Percentiles rank a stretch among this genome's conserved stretches.
phyloP scores from a whole-genome alignment of 2,113 vertebrate genomes.

The Chaenocephalus aceratus region DNA sequence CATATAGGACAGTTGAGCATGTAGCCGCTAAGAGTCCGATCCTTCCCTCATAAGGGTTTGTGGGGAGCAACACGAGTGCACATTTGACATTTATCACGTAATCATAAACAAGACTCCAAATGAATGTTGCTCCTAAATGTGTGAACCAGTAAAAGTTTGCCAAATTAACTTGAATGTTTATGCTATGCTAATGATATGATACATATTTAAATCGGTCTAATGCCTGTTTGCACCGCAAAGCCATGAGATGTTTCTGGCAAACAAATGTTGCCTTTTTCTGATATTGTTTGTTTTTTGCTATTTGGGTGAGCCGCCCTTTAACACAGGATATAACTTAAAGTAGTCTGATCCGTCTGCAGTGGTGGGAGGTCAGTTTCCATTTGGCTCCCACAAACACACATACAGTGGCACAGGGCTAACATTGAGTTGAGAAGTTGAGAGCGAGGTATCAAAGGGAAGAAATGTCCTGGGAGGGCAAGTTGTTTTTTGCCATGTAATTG shows the following conservation, averaged over 20 bases:
- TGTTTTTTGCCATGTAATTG: constrained; percentile 70
- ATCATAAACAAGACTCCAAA: constrained; percentile 9
- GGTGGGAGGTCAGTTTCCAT: constrained; percentile 50
- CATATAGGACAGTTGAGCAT: background rate
- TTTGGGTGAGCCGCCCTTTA: constrained; percentile 18
- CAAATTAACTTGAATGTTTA: background rate
- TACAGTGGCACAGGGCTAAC: constrained; percentile 59
- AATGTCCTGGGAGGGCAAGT: constrained; percentile 65
- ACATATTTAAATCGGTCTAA: background rate
- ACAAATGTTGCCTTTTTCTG: background rate
- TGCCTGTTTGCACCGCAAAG: background rate
- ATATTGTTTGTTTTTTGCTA: background rate
- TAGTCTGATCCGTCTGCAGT: constrained; percentile 37
- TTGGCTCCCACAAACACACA: constrained; percentile 37
- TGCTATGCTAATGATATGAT: background rate
- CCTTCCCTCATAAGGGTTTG: background rate
- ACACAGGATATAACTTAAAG: constrained; percentile 21
- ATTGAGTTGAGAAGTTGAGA: constrained; percentile 58
- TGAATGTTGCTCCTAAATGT: background rate
- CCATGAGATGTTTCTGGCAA: background rate
- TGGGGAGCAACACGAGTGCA: background rate
- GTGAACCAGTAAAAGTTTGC: constrained; percentile 19
- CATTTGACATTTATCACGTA: constrained; percentile 10
- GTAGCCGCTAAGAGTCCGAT: background rate
- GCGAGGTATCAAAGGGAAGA: constrained; percentile 69